Evolutionary conservation across 2,888 invertebrate genomes (phyloP).

Genomic region (Camptogramma bilineatum): DNA sequence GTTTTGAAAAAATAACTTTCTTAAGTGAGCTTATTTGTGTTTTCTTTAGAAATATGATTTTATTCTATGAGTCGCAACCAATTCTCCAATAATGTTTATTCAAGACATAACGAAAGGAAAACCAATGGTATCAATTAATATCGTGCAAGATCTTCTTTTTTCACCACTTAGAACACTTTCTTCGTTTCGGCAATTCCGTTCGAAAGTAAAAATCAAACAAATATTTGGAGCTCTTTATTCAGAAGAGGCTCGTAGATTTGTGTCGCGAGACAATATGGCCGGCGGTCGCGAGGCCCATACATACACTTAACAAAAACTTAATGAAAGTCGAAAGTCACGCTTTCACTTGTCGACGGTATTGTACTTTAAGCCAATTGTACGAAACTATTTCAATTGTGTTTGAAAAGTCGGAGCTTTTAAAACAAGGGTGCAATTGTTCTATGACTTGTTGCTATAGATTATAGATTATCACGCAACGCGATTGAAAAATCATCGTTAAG

Average conservation of each 20-base stretch:
- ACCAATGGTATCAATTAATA: constrained; percentile 41
- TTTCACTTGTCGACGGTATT: constrained; percentile 81
- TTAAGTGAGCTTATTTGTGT: no score
- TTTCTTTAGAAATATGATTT: not conserved
- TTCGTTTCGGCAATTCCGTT: constrained; percentile 51
- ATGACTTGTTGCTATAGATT: not conserved
- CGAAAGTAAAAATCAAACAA: constrained; percentile 66
- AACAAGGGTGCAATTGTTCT: constrained; percentile 55
- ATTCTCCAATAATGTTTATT: constrained; percentile 16
- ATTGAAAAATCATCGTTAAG: constrained; percentile 13
- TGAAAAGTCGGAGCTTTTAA: constrained; percentile 53
- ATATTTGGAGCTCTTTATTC: constrained; percentile 61
- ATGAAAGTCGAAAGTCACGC: constrained; percentile 84
- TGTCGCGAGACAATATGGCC: constrained; percentile 82
- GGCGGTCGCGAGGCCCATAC: constrained; percentile 70
- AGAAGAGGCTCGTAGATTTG: constrained; percentile 65
- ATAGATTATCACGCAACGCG: constrained; percentile 7
- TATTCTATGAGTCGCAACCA: not conserved
- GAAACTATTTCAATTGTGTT: constrained; percentile 62
- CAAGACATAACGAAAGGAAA: constrained; percentile 28
- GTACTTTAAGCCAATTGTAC: constrained; percentile 75
- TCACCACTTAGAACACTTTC: constrained; percentile 52
- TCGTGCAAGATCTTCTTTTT: constrained; percentile 42
- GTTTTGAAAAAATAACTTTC: no score
- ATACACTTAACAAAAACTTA: constrained; percentile 82